These are phyloP conservation scores for Oscheius sp. DNA, from an alignment of 2,888 invertebrate species.

Conservation along the genomic window DNA sequence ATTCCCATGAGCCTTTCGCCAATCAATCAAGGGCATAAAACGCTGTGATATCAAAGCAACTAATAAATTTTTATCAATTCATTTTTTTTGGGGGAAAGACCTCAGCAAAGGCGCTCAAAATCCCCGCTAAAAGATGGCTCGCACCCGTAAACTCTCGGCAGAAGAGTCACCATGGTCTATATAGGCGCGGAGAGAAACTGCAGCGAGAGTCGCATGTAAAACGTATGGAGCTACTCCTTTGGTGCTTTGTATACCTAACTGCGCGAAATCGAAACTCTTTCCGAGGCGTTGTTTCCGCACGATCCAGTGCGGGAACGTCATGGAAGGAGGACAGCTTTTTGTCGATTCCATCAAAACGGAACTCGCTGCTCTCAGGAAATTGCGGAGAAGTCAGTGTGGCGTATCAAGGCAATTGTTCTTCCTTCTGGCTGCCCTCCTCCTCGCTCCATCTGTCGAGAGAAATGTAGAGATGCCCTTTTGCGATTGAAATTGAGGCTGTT, in stretches of 20 bases:
- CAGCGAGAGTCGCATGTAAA: background rate
- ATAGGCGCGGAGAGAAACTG: background rate
- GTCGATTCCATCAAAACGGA: background rate
- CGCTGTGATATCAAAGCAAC: slow-evolving; percentile 20
- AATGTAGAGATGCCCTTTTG: background rate
- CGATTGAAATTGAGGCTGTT: background rate
- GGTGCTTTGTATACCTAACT: background rate
- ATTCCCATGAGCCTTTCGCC: slow-evolving; percentile 24
- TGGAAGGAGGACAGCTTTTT: slow-evolving; percentile 1
- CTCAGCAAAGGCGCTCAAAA: no score
- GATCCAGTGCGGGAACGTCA: background rate
- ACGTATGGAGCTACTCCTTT: background rate
- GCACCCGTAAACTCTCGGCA: background rate
- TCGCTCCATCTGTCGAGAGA: background rate
- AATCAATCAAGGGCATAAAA: background rate
- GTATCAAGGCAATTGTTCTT: background rate
- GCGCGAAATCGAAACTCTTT: background rate
- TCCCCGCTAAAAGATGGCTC: background rate
- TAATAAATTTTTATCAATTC: slow-evolving; percentile 17
- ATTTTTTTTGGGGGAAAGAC: background rate
- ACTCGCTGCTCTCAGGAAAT: slow-evolving; percentile 10
- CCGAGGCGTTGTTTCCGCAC: background rate
- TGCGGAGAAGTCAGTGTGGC: slow-evolving; percentile 11
- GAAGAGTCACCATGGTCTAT: background rate
- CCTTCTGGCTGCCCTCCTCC: background rate